A percentile compares a stretch with the other conserved stretches of the same genome.
Evolutionary conservation across 1,140 invertebrate genomes (phyloP).

Genomic region (Rhynchophorus ferrugineus): DNA sequence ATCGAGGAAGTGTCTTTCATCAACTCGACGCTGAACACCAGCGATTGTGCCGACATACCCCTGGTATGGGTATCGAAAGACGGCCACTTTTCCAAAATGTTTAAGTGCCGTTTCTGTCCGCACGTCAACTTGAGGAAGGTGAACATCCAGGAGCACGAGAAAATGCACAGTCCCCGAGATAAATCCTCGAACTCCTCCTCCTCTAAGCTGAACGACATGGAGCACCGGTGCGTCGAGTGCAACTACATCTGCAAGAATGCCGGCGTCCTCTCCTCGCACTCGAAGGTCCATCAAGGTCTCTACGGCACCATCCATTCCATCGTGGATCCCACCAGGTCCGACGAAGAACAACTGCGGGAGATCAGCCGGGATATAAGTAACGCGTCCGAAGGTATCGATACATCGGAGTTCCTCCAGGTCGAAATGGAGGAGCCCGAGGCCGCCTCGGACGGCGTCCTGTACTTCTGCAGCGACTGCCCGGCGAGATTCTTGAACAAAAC

Average conservation of each 20-base stretch:
- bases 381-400: conserved; percentile 13
- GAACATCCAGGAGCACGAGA: conserved; percentile 79
- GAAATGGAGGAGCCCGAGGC: conserved; percentile 27
- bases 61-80: conserved; percentile 65
- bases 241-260: conserved; percentile 73
- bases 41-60: conserved; percentile 46
- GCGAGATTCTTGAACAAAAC: conserved; percentile 60
- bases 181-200: conserved; percentile 38
- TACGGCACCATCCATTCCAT: conserved; percentile 62
- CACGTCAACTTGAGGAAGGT: conserved; percentile 70
- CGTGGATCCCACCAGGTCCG: conserved; percentile 53
- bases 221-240: conserved; percentile 64
- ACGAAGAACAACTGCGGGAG: conserved; percentile 61
- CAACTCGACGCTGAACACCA: conserved; percentile 19
- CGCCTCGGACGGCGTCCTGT: conserved; percentile 34
- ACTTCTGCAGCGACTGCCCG: conserved; percentile 65
- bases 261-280: conserved; percentile 65
- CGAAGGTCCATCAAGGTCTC: conserved; percentile 66
- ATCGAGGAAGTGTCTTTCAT: conserved; percentile 32
- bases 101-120: conserved; percentile 77
- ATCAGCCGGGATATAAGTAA: conserved; percentile 43
- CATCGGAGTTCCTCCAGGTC: conserved; percentile 14
- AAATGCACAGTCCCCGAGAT: conserved; percentile 63
- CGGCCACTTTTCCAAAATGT: conserved; percentile 72
- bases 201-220: conserved; percentile 27